These are phyloP conservation scores for Drymonia ruficornis DNA, from an alignment of 2,888 invertebrate genomes.

Conservation along the genomic window DNA sequence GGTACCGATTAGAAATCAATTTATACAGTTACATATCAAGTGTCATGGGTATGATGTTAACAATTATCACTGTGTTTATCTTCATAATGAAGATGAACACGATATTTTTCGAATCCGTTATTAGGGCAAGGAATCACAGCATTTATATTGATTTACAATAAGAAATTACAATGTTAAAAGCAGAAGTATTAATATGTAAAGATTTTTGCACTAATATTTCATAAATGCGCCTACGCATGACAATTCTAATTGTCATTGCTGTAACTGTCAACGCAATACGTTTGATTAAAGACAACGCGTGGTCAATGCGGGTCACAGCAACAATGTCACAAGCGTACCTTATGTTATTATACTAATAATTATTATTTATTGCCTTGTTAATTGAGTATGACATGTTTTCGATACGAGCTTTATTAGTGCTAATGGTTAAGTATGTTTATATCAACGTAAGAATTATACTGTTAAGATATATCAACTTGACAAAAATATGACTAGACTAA, in stretches of 20 bases:
- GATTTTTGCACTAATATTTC: not conserved
- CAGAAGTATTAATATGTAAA: not conserved
- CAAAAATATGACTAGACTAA: no score
- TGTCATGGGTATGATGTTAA: no score
- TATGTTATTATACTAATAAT: constrained; percentile 23
- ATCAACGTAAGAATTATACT: not conserved
- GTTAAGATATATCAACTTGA: not conserved
- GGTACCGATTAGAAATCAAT: no score
- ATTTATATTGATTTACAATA: no score
- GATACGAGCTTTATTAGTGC: constrained; percentile 22
- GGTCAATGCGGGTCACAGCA: constrained; percentile 4
- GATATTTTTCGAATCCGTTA: no score
- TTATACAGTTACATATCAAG: no score
- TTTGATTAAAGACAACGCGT: constrained; percentile 6
- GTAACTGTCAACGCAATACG: constrained; percentile 6
- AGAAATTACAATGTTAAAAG: no score
- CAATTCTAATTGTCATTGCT: constrained; percentile 6
- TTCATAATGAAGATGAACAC: no score
- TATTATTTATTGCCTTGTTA: constrained; percentile 38
- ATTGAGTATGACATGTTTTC: constrained; percentile 34
- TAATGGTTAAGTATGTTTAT: constrained; percentile 15
- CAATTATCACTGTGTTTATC: no score
- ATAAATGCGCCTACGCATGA: not conserved
- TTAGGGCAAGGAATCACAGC: no score
- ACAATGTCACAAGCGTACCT: constrained; percentile 13